These are phyloP conservation scores for Anastrepha obliqua DNA, from an alignment of 1,140 invertebrate species.

Conservation along the genomic window DNA sequence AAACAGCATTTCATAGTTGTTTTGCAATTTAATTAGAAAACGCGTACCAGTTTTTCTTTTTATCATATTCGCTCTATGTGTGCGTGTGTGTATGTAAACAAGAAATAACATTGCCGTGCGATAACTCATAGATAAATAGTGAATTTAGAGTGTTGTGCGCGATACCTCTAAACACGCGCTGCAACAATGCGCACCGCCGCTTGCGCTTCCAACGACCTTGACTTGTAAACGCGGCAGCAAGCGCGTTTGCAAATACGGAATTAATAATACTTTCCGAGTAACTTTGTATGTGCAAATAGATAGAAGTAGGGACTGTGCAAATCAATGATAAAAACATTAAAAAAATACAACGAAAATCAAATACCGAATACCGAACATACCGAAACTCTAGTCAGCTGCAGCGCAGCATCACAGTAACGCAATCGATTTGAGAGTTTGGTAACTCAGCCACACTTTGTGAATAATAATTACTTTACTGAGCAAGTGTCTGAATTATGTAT, in stretches of 20 bases:
- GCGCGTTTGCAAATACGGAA: background rate
- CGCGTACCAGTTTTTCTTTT: slow-evolving; percentile 7
- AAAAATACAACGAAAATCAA: background rate
- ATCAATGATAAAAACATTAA: background rate
- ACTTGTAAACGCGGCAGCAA: slow-evolving; percentile 3
- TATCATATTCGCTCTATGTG: background rate
- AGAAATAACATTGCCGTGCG: slow-evolving; percentile 14
- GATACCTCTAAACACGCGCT: background rate
- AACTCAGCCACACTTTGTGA: background rate
- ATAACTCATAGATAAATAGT: slow-evolving; percentile 19
- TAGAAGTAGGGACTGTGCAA: background rate
- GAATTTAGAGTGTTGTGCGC: background rate
- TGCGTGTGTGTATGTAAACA: background rate
- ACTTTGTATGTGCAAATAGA: background rate
- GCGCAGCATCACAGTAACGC: no score
- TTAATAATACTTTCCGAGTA: background rate
- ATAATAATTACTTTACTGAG: background rate
- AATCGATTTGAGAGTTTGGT: background rate
- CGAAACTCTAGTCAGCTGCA: background rate
- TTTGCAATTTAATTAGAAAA: slow-evolving; percentile 17
- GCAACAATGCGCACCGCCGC: background rate
- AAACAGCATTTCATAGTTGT: background rate
- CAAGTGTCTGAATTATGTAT: background rate
- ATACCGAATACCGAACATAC: background rate
- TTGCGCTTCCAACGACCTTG: slow-evolving; percentile 10